Evolutionary conservation across 2,113 vertebrate genomes (phyloP).

Genomic region (Lepus americanus): DNA sequence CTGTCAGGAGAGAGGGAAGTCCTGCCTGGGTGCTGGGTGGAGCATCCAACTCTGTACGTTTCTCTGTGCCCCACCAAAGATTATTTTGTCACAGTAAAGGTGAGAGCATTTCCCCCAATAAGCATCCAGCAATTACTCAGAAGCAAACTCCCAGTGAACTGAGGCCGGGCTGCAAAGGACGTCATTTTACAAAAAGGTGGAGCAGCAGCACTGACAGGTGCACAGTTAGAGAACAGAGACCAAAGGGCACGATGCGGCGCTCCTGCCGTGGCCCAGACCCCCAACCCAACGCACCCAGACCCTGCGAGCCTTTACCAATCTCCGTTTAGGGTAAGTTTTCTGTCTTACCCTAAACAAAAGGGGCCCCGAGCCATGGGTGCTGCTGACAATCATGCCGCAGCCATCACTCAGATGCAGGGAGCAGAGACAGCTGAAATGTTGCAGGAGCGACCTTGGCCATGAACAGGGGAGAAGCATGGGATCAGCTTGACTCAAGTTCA

Average conservation of each 20-base stretch:
- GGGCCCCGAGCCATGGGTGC: not conserved
- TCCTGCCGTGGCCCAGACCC: not conserved
- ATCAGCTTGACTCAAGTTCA: not conserved
- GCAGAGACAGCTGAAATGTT: not conserved
- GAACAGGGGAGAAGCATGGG: not conserved
- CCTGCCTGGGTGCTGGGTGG: not conserved
- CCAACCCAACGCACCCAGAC: not conserved
- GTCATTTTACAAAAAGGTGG: not conserved
- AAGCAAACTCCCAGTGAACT: not conserved
- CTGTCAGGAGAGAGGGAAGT: not conserved
- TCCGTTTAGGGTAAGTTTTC: not conserved
- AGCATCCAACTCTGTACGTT: not conserved
- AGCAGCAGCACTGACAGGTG: not conserved
- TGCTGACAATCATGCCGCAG: not conserved
- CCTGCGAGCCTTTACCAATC: not conserved
- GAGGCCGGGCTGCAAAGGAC: not conserved
- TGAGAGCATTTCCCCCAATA: not conserved
- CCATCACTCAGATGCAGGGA: not conserved
- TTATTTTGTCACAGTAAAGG: not conserved
- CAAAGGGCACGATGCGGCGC: not conserved
- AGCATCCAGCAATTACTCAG: not conserved
- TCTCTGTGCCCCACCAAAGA: not conserved
- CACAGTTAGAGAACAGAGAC: not conserved
- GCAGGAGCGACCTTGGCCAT: not conserved
- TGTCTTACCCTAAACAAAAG: not conserved